Conservation (phyloP, 2,113 vertebrate species). For the Xenopus laevis region DNA sequence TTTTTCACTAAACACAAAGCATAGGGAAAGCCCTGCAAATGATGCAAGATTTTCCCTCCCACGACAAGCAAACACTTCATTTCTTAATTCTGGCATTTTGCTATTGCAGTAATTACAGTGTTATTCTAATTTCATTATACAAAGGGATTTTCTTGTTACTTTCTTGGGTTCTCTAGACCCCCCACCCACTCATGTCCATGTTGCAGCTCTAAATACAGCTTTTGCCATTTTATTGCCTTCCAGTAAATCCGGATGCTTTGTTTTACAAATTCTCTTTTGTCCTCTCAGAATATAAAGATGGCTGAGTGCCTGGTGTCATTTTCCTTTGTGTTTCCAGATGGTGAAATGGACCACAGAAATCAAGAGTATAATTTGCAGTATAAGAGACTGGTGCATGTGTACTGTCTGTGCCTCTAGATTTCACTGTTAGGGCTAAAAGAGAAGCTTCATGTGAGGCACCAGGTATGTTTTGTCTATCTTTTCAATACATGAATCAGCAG, state of each 20-base stretch:
- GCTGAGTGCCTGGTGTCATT: conserved; percentile 25
- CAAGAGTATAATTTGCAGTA: conserved; percentile 19
- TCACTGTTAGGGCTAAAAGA: neutral
- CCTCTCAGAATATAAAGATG: conserved; percentile 9
- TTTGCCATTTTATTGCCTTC: conserved; percentile 4
- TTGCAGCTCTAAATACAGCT: conserved; percentile 24
- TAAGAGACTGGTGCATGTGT: neutral
- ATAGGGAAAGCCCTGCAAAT: neutral
- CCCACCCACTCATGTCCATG: neutral
- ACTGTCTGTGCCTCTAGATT: neutral
- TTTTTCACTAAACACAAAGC: too few relatives aligned
- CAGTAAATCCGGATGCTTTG: conserved; percentile 39
- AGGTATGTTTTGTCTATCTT: too few relatives aligned
- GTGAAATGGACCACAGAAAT: conserved; percentile 22
- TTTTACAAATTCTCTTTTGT: conserved; percentile 33
- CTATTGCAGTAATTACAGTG: conserved; percentile 36
- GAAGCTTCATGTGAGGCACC: neutral
- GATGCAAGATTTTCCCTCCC: conserved; percentile 15
- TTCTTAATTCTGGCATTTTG: conserved; percentile 37
- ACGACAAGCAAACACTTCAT: conserved; percentile 25
- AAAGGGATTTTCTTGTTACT: conserved; percentile 11
- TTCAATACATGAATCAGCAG: too few relatives aligned
- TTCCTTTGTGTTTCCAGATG: conserved; percentile 40
- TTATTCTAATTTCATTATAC: conserved; percentile 42
- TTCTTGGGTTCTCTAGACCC: neutral